phyloP scores from a whole-genome alignment of 2,113 vertebrate genomes.

The Chamaea fasciata region DNA sequence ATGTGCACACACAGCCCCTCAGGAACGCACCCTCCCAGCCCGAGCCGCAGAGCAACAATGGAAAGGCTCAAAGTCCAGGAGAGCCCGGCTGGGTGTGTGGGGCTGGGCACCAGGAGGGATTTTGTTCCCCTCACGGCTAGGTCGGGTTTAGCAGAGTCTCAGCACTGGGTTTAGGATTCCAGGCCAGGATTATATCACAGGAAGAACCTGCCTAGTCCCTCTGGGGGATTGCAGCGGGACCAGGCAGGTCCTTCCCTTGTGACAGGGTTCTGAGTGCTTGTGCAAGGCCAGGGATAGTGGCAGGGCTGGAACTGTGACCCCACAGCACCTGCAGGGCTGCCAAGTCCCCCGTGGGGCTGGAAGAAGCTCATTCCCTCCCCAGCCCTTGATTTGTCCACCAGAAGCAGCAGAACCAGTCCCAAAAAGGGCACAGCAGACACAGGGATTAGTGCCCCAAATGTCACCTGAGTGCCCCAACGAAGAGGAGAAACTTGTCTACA shows the following conservation, averaged over 20 bases:
- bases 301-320: background rate
- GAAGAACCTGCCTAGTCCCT: no score
- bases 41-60: background rate
- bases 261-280: background rate
- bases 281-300: background rate
- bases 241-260: background rate
- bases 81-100: background rate
- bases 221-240: background rate
- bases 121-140: background rate
- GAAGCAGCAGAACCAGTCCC: background rate
- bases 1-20: background rate
- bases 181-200: background rate
- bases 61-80: background rate
- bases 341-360: background rate
- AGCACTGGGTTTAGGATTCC: background rate
- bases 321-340: background rate
- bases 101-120: background rate
- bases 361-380: background rate
- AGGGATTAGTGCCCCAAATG: background rate
- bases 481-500: background rate
- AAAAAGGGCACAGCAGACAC: background rate
- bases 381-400: background rate
- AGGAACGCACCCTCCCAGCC: background rate
- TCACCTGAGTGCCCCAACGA: background rate
- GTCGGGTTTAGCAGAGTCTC: background rate